Base-by-base conservation (phyloP, 2,888 invertebrate species). In the Erebia epiphron region DNA sequence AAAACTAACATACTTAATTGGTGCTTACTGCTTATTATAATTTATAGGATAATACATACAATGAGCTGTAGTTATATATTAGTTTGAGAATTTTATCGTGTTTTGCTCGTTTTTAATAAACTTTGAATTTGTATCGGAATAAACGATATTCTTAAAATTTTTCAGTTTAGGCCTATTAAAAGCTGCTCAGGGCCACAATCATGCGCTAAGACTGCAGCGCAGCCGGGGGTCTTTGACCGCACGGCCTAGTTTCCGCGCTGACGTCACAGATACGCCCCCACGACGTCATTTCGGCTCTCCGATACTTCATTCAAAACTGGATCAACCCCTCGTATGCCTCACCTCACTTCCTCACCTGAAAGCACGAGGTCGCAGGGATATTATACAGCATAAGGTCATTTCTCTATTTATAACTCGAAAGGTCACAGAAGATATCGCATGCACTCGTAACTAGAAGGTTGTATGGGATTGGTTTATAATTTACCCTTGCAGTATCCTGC, bases 271-370 rank as follows among this genome's bases (percentile, higher is more conserved):
- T 88, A 88, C 90, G 90, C 90, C 90, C 88, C 85, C 86, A 80
- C 91, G 91, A 92, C 92, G 92, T 92, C 90, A 92, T 81, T 77
- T 74, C 82, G 81, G 86, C 89, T 89, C 90, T 87, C 88, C 84
- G 79, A 84, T 78, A 84, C 85, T 87, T 85, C 92, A 92, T 92
- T 92, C 92, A 92, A 91, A 92, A 92, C 80, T 92, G 82, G 92
- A 92, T 83, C 92, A 90, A 88, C 86, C 87, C 88, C 81, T 83
- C 82, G 83, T 82, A 82, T 84, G 82, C 79, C 77, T 70, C 75
- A 75, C 83, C 80, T 79, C 82, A 81, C 79, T 78, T 74, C 79
- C 79, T 80, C 76, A 75, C 75, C 75, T 77, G 73, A 74, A 72
- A 79, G 76, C 77, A 73, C 81, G 85, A 85, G 88, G 85, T 79